Base-by-base conservation (phyloP, 2,888 invertebrate species). In the Agonopterix alstromeriana region DNA sequence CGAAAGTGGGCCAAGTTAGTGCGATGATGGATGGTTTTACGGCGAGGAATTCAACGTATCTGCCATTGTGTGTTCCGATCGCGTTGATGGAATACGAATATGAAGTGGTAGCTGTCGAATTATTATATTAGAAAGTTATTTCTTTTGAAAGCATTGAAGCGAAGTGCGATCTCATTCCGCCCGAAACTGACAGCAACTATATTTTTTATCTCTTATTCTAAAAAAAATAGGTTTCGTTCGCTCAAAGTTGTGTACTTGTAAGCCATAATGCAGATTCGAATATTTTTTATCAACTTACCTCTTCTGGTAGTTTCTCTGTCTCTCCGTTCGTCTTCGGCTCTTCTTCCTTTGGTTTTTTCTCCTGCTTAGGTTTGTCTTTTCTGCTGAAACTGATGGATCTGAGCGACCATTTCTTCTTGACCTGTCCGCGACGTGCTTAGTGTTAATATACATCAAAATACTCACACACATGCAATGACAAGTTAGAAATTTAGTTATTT, bases 371-470 rank as follows among this genome's bases (percentile, higher is more conserved):
- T 90, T 95, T 96, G 77, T 96, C 96, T 84, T 95, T 95, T 83
- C 93, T 93, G 73, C 94, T 94, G 83, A 96, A 96, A 73, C 95
- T 95, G 88, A 96, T 94, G 73, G 93, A 94, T 73, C 95, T 92
- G 84, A 96, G 93, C 67, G 95, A 95, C 95, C 95, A 96, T 90
- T 95, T 95, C 92, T 95, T 95, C 92, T 95, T 95, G 64, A 93
- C 90, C 90, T 92, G 88, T 57, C 71, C 63, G 65, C 63, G 63
- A 75, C 67, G 73, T 73, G 68, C 65, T 61, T 48, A 51, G 53
- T 57, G 61, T 77, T 77, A 75, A 65, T 60, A 66, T 47, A 68
- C 58, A 56, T 60, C 46, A 61, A 61, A 61, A 58, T 50, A 53
- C 60, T 50, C 61, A 67, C 60, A 61, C 60, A 55, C 73, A 73